Percentiles rank a stretch among this genome's conserved stretches.
Conservation (phyloP, 2,797 vertebrate species). For the Emydoidea blandingii region DNA sequence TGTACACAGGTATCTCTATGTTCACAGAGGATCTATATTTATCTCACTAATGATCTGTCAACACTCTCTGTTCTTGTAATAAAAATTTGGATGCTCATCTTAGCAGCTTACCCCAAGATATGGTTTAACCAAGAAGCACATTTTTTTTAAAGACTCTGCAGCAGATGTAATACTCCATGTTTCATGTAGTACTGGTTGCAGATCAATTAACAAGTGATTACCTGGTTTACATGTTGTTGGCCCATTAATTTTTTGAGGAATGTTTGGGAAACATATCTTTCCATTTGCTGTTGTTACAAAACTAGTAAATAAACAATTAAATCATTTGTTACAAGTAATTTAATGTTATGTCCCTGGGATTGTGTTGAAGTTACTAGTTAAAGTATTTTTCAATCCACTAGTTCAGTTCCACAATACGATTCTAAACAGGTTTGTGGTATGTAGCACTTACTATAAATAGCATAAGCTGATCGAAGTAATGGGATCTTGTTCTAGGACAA, state of each 20-base stretch:
- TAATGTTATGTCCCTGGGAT: constrained; percentile 32
- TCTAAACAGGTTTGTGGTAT: neutral
- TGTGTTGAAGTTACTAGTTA: constrained; percentile 36
- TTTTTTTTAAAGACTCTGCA: constrained; percentile 49
- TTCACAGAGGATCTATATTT: constrained; percentile 60
- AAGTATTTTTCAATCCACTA: constrained; percentile 18
- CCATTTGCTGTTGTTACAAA: constrained; percentile 62
- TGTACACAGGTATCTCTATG: constrained; percentile 32
- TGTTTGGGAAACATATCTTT: constrained; percentile 60
- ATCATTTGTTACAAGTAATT: constrained; percentile 60
- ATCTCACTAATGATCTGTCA: constrained; percentile 75
- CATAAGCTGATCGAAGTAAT: neutral
- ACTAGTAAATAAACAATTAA: constrained; percentile 68
- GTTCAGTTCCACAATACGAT: neutral
- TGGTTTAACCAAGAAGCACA: neutral
- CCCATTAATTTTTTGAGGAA: constrained; percentile 76
- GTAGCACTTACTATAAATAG: neutral
- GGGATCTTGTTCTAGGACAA: neutral
- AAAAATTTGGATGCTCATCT: constrained; percentile 64
- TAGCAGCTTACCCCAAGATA: constrained; percentile 46
- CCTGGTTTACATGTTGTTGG: constrained; percentile 59
- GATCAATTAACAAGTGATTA: constrained; percentile 77
- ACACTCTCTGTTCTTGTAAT: constrained; percentile 41
- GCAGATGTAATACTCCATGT: neutral
- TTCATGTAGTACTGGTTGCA: constrained; percentile 59